These are phyloP conservation scores for Hyposmocoma kahamanoa DNA, from an alignment of 1,140 invertebrate species.

Conservation along the genomic window DNA sequence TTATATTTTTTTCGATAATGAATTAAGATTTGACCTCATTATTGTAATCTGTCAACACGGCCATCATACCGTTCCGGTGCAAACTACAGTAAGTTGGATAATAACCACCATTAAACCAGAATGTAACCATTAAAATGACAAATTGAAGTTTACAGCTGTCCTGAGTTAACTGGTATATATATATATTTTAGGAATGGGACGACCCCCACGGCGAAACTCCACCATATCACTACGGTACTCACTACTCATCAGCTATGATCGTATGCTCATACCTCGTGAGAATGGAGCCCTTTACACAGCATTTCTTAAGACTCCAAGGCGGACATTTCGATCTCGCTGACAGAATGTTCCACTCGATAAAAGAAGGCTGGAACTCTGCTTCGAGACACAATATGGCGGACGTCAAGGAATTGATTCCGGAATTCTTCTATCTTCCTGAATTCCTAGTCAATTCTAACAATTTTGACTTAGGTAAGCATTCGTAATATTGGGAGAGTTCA, in stretches of 20 bases:
- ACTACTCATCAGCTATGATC: slow-evolving; percentile 99
- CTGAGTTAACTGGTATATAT: no score
- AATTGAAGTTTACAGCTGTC: no score
- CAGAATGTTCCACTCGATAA: slow-evolving; percentile 99
- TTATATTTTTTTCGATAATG: no score
- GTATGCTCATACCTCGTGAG: slow-evolving; percentile 98
- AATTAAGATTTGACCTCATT: no score
- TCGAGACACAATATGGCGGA: slow-evolving; percentile 99
- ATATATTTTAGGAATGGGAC: slow-evolving; percentile 93
- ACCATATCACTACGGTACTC: slow-evolving; percentile 99
- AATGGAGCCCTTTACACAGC: slow-evolving; percentile 99
- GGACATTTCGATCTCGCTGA: slow-evolving; percentile 99
- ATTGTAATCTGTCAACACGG: no score
- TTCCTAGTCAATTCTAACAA: slow-evolving; percentile 95
- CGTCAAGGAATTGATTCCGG: slow-evolving; percentile 98
- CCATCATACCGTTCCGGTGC: no score
- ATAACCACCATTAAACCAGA: no score
- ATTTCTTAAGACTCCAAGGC: slow-evolving; percentile 96
- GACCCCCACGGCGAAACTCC: slow-evolving; percentile 97
- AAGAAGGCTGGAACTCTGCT: slow-evolving; percentile 97
- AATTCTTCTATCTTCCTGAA: slow-evolving; percentile 99
- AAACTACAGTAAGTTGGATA: no score
- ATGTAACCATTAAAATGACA: no score
- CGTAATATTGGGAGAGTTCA: no score
- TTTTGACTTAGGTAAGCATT: slow-evolving; percentile 90